Percentiles rank a stretch among this genome's conserved stretches.
Conservation (phyloP, 92 coral and sea anemone species). For the Hydrozoanthus gracilis region DNA sequence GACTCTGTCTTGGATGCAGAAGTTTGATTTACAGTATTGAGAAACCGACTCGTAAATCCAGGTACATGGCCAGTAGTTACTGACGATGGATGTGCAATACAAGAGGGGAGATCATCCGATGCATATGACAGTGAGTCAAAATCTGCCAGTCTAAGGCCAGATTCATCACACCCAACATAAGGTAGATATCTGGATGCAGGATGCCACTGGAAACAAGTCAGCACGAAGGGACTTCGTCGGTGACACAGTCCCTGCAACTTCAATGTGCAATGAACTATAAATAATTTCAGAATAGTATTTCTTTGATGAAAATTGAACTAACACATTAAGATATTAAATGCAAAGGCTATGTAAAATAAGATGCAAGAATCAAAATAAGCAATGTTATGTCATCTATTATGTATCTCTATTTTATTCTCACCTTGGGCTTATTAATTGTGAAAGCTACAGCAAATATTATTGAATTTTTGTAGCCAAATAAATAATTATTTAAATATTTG, state of each 20-base stretch:
- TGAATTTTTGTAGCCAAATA: no score
- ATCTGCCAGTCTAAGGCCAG: slow-evolving; percentile 45
- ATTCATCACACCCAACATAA: slow-evolving; percentile 89
- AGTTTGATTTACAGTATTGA: neutral
- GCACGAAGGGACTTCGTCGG: slow-evolving; percentile 85
- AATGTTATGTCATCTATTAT: no score
- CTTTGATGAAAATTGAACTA: neutral
- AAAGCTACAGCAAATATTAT: no score
- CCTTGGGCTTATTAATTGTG: no score
- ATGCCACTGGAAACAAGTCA: slow-evolving; percentile 92
- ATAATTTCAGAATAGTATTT: neutral
- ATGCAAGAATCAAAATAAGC: no score
- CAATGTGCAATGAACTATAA: neutral
- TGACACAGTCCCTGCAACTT: slow-evolving; percentile 75
- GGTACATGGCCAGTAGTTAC: slow-evolving; percentile 34
- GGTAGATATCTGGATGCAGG: slow-evolving; percentile 96
- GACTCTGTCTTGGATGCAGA: no score
- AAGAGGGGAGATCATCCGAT: slow-evolving; percentile 32
- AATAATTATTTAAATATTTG: no score
- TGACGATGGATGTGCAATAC: slow-evolving; percentile 42
- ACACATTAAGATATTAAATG: neutral
- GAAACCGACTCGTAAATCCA: slow-evolving; percentile 1
- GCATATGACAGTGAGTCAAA: slow-evolving; percentile 31
- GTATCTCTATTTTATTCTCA: no score
- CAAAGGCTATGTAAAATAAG: no score